Conservation (phyloP, 2,113 vertebrate genomes). For the Poeciliopsis prolifica region DNA sequence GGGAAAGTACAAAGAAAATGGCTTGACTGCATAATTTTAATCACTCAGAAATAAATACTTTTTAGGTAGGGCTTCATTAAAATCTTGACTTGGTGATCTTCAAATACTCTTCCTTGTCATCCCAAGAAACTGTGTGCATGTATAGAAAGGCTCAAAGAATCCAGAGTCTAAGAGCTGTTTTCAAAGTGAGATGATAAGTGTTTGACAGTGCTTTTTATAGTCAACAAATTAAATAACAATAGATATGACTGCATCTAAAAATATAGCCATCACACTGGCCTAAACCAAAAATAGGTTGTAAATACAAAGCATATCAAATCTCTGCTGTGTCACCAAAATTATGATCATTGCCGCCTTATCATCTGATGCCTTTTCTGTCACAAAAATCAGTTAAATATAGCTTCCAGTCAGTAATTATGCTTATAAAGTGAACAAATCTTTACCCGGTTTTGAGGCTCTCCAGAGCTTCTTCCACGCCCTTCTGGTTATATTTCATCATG, state of each 20-base stretch:
- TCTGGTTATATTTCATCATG: conserved; percentile 99
- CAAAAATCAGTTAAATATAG: conserved; percentile 27
- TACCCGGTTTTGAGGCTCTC: conserved; percentile 96
- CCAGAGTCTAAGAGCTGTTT: neutral
- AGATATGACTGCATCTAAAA: conserved; percentile 54
- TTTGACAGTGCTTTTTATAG: conserved; percentile 43
- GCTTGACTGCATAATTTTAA: too few species aligned
- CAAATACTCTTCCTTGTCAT: too few species aligned
- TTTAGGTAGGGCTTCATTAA: too few species aligned
- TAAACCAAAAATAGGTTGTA: conserved; percentile 40
- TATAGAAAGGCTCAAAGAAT: conserved; percentile 12
- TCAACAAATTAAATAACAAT: conserved; percentile 31
- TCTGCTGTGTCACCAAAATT: conserved; percentile 13
- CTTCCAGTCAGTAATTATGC: neutral
- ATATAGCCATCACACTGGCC: conserved; percentile 48
- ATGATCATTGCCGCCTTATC: neutral
- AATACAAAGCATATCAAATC: conserved; percentile 41
- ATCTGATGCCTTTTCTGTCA: neutral
- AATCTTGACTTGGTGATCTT: too few species aligned
- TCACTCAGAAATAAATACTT: too few species aligned
- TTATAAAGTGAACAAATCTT: conserved; percentile 16
- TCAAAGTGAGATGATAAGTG: conserved; percentile 1
- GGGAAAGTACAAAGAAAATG: too few species aligned
- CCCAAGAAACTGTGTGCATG: too few species aligned
- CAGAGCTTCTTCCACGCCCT: conserved; percentile 94